Base-by-base conservation (phyloP, 2,113 vertebrate genomes). In the Gnathonemus longibarbis region DNA sequence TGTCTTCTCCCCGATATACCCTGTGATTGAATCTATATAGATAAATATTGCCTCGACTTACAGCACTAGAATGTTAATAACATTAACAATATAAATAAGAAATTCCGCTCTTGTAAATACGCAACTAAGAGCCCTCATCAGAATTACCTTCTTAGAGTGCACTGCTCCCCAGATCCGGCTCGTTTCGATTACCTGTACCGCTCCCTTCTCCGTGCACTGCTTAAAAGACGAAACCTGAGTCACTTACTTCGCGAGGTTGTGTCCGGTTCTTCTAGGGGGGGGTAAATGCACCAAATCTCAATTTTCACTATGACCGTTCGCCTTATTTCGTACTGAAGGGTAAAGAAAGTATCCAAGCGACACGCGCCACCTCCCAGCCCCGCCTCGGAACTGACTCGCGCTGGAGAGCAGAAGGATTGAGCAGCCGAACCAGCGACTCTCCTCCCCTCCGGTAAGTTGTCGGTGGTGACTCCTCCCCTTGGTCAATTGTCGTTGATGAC, bases 21-120 rank as follows among this genome's bases (percentile, higher is more conserved):
- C 39, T 9, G 74, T 27, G 83, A 56, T 27, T 27, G 11, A 74
- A 84, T 84, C 11, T 62, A 11, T 27, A 53, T 31, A 88, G 46
- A 77, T 24, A 77, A 24, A 66, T 48, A 92, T 62, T 58, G 91
- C 89, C 74, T 70, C 92, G 53, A 90, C 89, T 48, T 88, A 83
- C 15, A 85, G 50, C 92, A 93, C 94, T 93, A 93, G 90, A 92
- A 94, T n/a, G 9, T 84, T 48, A 84, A 84, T 42, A 84, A 50
- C 3, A 5, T 94, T 93, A 93, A 9, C 90, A 92, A 92, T 92
- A 91, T 56, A 84, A 91, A 91, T 93, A 93, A 93, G 92, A 74
- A 84, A 50, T 45, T 91, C 89, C 53, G 50, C 90, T 89, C 90
- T 92, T 94, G 31, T 93, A 92, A 91, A 91, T 88, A 91, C 90